Evolutionary conservation across 1,140 invertebrate species (phyloP).

Genomic region (Telenomus remus): DNA sequence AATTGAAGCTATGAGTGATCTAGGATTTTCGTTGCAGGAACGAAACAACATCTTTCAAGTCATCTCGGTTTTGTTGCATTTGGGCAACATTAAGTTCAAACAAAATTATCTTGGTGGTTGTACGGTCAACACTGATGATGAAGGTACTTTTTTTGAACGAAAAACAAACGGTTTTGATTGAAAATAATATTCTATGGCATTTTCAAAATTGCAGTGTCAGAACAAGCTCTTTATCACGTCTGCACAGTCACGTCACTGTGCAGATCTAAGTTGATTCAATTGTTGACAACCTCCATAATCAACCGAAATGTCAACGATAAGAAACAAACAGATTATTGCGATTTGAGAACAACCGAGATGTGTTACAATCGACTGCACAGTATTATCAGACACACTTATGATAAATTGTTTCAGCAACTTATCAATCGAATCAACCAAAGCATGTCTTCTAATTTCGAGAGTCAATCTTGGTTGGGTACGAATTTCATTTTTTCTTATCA

Average conservation of each 20-base stretch:
- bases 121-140: slow-evolving; percentile 65
- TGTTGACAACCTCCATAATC: slow-evolving; percentile 57
- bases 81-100: slow-evolving; percentile 72
- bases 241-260: slow-evolving; percentile 24
- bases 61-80: slow-evolving; percentile 75
- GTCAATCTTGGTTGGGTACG: slow-evolving; percentile 61
- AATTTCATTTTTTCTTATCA: too few relatives aligned
- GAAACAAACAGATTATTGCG: slow-evolving; percentile 48
- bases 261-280: slow-evolving; percentile 43
- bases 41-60: slow-evolving; percentile 76
- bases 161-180: background rate
- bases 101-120: slow-evolving; percentile 52
- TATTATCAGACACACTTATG: slow-evolving; percentile 63
- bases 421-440: slow-evolving; percentile 56
- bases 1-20: slow-evolving; percentile 57
- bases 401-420: slow-evolving; percentile 62
- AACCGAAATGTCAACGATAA: slow-evolving; percentile 29
- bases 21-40: slow-evolving; percentile 60
- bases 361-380: slow-evolving; percentile 63
- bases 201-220: slow-evolving; percentile 31
- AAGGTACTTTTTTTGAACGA: slow-evolving; percentile 41
- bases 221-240: slow-evolving; percentile 45
- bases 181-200: slow-evolving; percentile 17
- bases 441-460: slow-evolving; percentile 47
- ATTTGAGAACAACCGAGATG: slow-evolving; percentile 54